Evolutionary conservation across 2,797 vertebrate genomes (phyloP), one percentile per base, ranked within the genome.

Genomic region (Mormyrops attenuatus): DNA sequence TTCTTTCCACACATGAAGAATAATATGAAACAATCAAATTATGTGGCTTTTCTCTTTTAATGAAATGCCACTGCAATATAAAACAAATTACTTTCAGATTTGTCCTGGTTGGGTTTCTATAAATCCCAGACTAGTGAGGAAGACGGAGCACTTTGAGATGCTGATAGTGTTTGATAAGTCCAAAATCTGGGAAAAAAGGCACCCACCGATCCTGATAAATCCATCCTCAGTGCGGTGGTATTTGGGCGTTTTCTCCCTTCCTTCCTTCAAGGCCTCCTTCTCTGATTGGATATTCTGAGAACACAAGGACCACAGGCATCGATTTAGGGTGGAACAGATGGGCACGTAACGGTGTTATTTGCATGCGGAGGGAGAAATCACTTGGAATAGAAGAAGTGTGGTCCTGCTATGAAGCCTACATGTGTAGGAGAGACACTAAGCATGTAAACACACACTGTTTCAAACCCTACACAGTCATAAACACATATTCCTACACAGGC

Each of bases 221-320:
- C 98, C 98, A 0, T 99, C 98, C 0, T 97, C 94, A 0, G 96
- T 99, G 91, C 98, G 95, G 9, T 96, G 97, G 93, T 98, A 99
- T 91, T 96, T 97, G 17, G 97, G 94, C 0, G 94, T 96, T 91
- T 95, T 93, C 0, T 97, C 96, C 90, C 96, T 96, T 85, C 97
- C 97, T 90, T 99, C 98, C 87, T 97, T 97, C 93, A 99, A 94
- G 41, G 97, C 96, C 92, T 99, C 98, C 92, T 98, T 99, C 92
- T 99, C 98, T 0, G 97, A 98, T 94, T 98, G 98, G n/a, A 98
- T 96, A 80, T 97, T 99, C 98, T 99, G 93, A 13, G 89, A 30
- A 26, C 15, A 53, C 87, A 22, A 52, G 22, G 86, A 57, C 41
- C 77, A 85, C 15, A 63, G 49, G 85, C 20, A 63, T 15, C 17